phyloP scores from a whole-genome alignment of 2,113 vertebrate genomes.

The Zootoca vivipara region DNA sequence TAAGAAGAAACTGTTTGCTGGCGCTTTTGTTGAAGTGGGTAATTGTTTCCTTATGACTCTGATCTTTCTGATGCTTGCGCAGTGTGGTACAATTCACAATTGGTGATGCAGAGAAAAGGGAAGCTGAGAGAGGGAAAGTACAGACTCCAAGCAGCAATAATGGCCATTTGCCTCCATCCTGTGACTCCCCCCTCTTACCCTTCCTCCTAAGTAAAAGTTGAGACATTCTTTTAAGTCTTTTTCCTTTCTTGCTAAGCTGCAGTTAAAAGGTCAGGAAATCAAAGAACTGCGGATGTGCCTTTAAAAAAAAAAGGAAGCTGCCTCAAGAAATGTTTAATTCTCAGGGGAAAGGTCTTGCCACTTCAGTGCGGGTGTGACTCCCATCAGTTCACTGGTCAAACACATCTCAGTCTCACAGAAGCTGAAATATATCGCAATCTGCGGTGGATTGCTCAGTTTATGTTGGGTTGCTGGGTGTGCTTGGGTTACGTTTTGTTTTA shows the following conservation, averaged over 20 bases:
- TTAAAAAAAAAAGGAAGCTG: conserved; percentile 6
- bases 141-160: conserved; percentile 8
- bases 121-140: not conserved
- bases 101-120: not conserved
- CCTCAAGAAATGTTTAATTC: conserved; percentile 19
- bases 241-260: not conserved
- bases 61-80: conserved; percentile 40
- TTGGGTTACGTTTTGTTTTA: too few relatives aligned
- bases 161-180: not conserved
- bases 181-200: not conserved
- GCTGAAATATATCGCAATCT: not conserved
- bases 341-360: not conserved
- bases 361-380: not conserved
- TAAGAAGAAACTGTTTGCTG: conserved; percentile 28
- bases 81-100: not conserved
- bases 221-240: conserved; percentile 35
- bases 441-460: not conserved
- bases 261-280: conserved; percentile 35
- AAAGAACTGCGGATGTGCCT: not conserved
- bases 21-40: conserved; percentile 17
- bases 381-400: not conserved
- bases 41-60: conserved; percentile 60
- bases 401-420: not conserved
- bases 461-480: not conserved
- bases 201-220: conserved; percentile 32